These are phyloP conservation scores for Rhea americana DNA, from an alignment of 2,113 vertebrate genomes.

Conservation along the genomic window DNA sequence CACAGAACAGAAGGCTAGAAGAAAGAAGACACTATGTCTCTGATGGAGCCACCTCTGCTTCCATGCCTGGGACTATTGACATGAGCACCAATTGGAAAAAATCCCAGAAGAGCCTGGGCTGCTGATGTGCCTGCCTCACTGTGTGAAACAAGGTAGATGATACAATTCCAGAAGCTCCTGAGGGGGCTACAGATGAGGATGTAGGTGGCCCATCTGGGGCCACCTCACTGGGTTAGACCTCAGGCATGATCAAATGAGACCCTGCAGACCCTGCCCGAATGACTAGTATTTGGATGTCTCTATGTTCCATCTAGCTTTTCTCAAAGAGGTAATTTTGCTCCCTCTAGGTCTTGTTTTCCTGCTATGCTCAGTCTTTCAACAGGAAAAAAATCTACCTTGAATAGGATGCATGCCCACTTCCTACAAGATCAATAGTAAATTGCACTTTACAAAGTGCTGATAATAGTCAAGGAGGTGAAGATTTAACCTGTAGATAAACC, in stretches of 20 bases:
- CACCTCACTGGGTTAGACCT: background rate
- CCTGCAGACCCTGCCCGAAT: background rate
- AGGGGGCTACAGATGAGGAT: background rate
- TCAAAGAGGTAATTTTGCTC: background rate
- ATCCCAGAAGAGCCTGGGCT: rapidly evolving
- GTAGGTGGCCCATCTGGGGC: background rate
- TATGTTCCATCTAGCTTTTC: background rate
- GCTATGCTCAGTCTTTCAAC: background rate
- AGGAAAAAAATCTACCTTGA: background rate
- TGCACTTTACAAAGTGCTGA: background rate
- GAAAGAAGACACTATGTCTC: background rate
- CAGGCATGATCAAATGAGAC: background rate
- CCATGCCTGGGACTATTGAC: rapidly evolving
- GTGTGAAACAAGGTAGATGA: background rate
- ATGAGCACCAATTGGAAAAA: rapidly evolving
- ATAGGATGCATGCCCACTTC: background rate
- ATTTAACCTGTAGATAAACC: background rate
- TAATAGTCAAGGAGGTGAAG: background rate
- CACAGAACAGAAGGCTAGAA: background rate
- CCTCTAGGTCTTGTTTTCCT: background rate
- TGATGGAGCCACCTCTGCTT: background rate
- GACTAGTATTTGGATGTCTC: background rate
- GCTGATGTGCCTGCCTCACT: background rate
- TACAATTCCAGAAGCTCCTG: background rate
- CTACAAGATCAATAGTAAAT: background rate